These are phyloP conservation scores for Cydia pomonella DNA, from an alignment of 1,140 invertebrate genomes.

Conservation along the genomic window DNA sequence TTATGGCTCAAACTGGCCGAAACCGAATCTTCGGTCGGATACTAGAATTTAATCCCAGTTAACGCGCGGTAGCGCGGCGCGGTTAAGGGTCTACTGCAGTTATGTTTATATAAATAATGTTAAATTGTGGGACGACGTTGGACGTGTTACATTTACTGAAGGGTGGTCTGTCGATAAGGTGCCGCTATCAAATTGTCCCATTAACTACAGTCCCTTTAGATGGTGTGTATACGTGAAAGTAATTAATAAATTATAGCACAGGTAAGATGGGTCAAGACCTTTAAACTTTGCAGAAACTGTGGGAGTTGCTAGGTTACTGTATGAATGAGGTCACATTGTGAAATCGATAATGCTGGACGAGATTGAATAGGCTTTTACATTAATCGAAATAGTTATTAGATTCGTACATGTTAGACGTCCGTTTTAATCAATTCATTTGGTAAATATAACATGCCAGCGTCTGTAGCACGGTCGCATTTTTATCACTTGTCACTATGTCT, in stretches of 20 bases:
- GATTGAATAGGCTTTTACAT: too few species aligned
- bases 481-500: too few species aligned
- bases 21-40: too few species aligned
- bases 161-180: not conserved
- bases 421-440: too few species aligned
- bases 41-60: slow-evolving; percentile 20
- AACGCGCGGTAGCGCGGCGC: not conserved
- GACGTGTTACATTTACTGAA: not conserved
- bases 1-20: too few species aligned
- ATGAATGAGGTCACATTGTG: not conserved
- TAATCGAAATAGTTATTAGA: too few species aligned
- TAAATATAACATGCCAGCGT: too few species aligned
- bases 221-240: not conserved
- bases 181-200: not conserved
- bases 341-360: not conserved
- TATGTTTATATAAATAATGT: too few species aligned
- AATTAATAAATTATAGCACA: not conserved
- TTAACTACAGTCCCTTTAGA: not conserved
- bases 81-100: not conserved
- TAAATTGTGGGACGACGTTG: not conserved
- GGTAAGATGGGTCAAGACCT: slow-evolving; percentile 3
- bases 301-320: too few species aligned
- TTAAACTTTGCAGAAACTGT: not conserved
- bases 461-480: too few species aligned
- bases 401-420: too few species aligned